Evolutionary conservation across 2,797 vertebrate genomes (phyloP).

Genomic region (Periophthalmus magnuspinnatus): DNA sequence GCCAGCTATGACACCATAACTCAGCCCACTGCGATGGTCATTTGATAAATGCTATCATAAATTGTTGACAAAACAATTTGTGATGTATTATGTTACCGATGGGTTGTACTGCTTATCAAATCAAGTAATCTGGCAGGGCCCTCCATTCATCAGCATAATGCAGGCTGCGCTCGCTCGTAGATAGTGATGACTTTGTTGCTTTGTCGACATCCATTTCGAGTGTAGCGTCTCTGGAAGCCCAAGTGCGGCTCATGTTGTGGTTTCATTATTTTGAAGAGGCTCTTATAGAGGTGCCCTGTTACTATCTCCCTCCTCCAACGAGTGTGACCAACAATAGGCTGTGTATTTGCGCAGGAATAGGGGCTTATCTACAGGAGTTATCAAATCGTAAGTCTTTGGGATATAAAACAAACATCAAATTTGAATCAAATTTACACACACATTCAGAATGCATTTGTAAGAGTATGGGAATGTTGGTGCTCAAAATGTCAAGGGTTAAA

Average conservation of each 20-base stretch:
- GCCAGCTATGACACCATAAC: slow-evolving; percentile 85
- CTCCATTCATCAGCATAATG: slow-evolving; percentile 82
- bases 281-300: slow-evolving; percentile 27
- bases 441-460: not conserved
- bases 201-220: slow-evolving; percentile 62
- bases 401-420: slow-evolving; percentile 6
- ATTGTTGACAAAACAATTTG: slow-evolving; percentile 89
- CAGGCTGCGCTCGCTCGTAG: slow-evolving; percentile 53
- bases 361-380: slow-evolving; percentile 24
- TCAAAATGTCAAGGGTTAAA: not conserved
- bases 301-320: slow-evolving; percentile 32
- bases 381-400: slow-evolving; percentile 21
- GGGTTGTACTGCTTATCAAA: slow-evolving; percentile 85
- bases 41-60: slow-evolving; percentile 85
- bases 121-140: slow-evolving; percentile 81
- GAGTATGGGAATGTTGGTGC: not conserved
- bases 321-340: slow-evolving; percentile 19
- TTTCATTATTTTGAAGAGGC: slow-evolving; percentile 55
- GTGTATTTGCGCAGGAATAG: slow-evolving; percentile 27
- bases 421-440: not conserved
- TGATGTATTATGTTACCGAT: slow-evolving; percentile 84
- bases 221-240: slow-evolving; percentile 53
- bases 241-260: slow-evolving; percentile 32
- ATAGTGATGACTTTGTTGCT: slow-evolving; percentile 75
- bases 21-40: slow-evolving; percentile 82